phyloP scores from a whole-genome alignment of 2,888 invertebrate species.

The Dicranocentrus wangi region DNA sequence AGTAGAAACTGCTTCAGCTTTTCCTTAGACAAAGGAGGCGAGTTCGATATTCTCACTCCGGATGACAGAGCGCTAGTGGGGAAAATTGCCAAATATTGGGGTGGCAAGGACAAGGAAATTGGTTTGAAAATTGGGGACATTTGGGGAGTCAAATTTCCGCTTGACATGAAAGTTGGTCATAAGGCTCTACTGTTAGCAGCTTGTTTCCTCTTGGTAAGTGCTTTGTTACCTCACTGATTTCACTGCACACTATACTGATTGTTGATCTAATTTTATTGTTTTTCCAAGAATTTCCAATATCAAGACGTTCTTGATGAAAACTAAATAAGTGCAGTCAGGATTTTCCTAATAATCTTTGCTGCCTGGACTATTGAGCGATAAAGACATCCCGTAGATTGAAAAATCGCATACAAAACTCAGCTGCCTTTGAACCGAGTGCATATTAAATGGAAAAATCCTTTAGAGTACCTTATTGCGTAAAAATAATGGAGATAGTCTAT shows the following conservation, averaged over 20 bases:
- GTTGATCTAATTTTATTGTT: not conserved
- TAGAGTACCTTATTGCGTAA: constrained; percentile 6
- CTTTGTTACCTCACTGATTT: not conserved
- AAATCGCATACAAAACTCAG: constrained; percentile 9
- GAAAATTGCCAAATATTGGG: constrained; percentile 70
- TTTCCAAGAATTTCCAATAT: constrained; percentile 67
- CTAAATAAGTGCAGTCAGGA: not conserved
- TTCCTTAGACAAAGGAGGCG: constrained; percentile 53
- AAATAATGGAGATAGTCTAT: not conserved
- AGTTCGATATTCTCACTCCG: constrained; percentile 61
- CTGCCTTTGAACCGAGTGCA: not conserved
- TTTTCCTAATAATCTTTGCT: no score
- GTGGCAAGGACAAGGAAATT: constrained; percentile 66
- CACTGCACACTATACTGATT: no score
- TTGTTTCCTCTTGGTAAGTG: constrained; percentile 63
- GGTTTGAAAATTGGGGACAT: constrained; percentile 61
- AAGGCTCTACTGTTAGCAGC: constrained; percentile 66
- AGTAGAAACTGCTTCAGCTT: constrained; percentile 64
- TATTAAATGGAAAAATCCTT: not conserved
- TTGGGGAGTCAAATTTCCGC: constrained; percentile 68
- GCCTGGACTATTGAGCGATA: not conserved
- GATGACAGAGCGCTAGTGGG: constrained; percentile 60
- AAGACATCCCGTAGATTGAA: not conserved
- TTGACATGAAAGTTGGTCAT: constrained; percentile 66
- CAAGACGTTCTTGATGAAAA: constrained; percentile 60